These are phyloP conservation scores for Temnothorax curvispinosus DNA, from an alignment of 1,140 invertebrate species.

Conservation along the genomic window DNA sequence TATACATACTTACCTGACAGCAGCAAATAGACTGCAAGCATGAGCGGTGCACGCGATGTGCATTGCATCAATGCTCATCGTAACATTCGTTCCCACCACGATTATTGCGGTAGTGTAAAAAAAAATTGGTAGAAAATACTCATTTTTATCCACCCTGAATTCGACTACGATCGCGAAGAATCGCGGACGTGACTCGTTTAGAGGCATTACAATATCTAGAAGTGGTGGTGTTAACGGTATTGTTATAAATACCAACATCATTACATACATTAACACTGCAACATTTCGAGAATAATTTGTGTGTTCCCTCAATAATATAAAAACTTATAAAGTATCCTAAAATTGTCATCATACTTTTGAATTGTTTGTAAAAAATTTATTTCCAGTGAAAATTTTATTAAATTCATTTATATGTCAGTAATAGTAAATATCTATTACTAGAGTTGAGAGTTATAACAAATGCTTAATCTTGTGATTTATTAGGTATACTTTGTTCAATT, in stretches of 20 bases:
- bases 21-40: constrained; percentile 26
- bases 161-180: constrained; percentile 1
- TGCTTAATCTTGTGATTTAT: not conserved
- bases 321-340: not conserved
- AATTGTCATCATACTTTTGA: not conserved
- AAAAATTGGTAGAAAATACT: constrained; percentile 7
- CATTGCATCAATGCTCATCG: not conserved
- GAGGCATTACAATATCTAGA: not conserved
- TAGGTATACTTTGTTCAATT: not conserved
- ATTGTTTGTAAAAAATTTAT: not conserved
- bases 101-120: not conserved
- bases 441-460: too few relatives aligned
- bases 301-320: not conserved
- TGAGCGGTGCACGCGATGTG: not conserved
- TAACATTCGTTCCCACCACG: not conserved
- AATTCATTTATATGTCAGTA: not conserved
- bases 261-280: not conserved
- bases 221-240: constrained; percentile 2
- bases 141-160: not conserved
- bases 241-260: not conserved
- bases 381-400: not conserved
- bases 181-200: constrained; percentile 35
- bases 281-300: not conserved
- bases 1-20: constrained; percentile 10
- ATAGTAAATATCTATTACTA: too few relatives aligned